Base-by-base conservation (phyloP, 2,888 invertebrate genomes). In the Iselma pallidipennis region DNA sequence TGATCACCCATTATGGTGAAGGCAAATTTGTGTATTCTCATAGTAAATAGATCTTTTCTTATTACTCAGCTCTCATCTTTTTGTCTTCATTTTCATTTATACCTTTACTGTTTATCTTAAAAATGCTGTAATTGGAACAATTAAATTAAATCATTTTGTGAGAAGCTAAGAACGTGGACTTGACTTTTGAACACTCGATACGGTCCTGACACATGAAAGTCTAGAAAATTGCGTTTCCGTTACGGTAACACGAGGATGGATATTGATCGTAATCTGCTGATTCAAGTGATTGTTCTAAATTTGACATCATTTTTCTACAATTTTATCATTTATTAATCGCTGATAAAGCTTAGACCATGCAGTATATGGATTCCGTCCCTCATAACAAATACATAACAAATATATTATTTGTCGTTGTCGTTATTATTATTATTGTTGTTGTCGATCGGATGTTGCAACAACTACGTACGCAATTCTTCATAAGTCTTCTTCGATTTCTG, bases 401-500 rank as follows among this genome's bases (percentile, higher is more conserved):
- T 37, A 37, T 16, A 37, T 37, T 37, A 33, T 33, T 33, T 37
- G n/a, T n/a, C n/a, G n/a, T 37, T 37, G 37, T 37, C n/a, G n/a
- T n/a, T n/a, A n/a, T n/a, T n/a, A n/a, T 37, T 37, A 37, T 9
- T 37, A 16, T 37, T 37, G 37, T 19, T 37, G 37, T 37, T 37
- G 59, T 57, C 63, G 57, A 66, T 66, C 62, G 66, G 66, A 66
- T 66, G 66, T 66, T 66, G 66, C 55, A 66, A 66, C 62, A 57
- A 55, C 63, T 61, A 66, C 66, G 66, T 63, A 66, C 60, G 66
- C 66, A 66, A 63, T 63, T 66, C 61, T 61, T 59, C 31, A 54
- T 59, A 68, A 66, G 66, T 68, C 68, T 69, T 70, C 70, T 72
- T 72, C 69, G 67, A 72, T 72, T 72, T 72, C 70, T 71, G 72